Evolutionary conservation across 2,797 vertebrate species (phyloP).

Genomic region (Eremophila alpestris): DNA sequence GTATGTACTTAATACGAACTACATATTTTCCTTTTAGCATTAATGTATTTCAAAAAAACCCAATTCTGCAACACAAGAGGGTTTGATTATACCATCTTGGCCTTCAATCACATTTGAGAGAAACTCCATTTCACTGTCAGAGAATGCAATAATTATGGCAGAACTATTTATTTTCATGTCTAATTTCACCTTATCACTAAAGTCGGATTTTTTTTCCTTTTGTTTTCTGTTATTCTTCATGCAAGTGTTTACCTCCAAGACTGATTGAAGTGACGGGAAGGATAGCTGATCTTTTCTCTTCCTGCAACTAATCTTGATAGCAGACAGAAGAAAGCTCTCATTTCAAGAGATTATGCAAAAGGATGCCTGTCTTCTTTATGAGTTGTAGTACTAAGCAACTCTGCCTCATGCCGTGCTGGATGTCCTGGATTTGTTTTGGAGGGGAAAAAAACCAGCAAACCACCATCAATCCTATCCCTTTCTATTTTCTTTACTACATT

Average conservation of each 20-base stretch:
- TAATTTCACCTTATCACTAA: not conserved
- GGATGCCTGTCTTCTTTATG: not conserved
- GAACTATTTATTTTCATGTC: not conserved
- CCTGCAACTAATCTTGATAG: not conserved
- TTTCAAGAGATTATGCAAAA: not conserved
- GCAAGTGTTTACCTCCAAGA: not conserved
- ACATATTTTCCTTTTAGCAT: not conserved
- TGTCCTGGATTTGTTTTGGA: not conserved
- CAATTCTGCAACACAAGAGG: not conserved
- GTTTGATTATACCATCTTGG: not conserved
- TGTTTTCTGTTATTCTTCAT: not conserved
- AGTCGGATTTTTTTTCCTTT: not conserved
- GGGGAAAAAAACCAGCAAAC: not conserved
- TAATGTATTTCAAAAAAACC: not conserved
- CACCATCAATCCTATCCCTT: not conserved
- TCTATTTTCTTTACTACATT: not conserved
- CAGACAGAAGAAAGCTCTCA: not conserved
- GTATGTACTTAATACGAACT: not conserved
- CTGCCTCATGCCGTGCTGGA: not conserved
- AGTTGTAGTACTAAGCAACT: not conserved
- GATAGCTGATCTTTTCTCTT: not conserved
- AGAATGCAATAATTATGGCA: not conserved
- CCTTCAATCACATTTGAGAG: not conserved
- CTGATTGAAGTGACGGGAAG: not conserved
- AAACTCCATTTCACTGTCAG: not conserved